Percentiles rank a stretch among this genome's conserved stretches.
These are phyloP conservation scores for Neogale vison DNA, from an alignment of 2,113 vertebrate genomes.

Conservation along the genomic window DNA sequence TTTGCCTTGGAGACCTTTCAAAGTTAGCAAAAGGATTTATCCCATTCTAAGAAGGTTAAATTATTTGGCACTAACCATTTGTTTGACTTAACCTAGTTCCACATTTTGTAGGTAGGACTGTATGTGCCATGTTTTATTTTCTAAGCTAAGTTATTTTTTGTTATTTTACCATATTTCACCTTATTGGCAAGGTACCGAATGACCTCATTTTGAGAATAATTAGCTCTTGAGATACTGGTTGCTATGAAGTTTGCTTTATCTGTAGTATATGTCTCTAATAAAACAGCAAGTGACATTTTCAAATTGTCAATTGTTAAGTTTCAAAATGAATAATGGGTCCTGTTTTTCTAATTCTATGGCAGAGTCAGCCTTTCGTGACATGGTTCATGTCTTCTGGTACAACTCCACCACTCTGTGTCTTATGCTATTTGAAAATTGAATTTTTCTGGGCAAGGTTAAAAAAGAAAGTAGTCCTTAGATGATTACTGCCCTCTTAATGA, in stretches of 20 bases:
- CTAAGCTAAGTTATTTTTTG: not conserved
- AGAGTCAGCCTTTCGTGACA: not conserved
- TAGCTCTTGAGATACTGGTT: not conserved
- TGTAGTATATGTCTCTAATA: not conserved
- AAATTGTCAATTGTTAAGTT: not conserved
- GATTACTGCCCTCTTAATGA: conserved; percentile 54
- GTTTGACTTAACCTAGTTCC: not conserved
- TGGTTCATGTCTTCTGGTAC: not conserved
- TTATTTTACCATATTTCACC: not conserved
- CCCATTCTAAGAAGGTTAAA: not conserved
- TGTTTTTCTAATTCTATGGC: not conserved
- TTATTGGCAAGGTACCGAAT: not conserved
- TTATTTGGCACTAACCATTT: not conserved
- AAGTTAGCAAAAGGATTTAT: not conserved
- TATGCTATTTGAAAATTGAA: conserved; percentile 40
- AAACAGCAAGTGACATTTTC: not conserved
- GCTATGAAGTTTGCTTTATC: not conserved
- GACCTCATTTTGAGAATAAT: not conserved
- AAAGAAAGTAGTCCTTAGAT: conserved; percentile 60
- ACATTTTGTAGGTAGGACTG: not conserved
- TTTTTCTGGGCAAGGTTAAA: conserved; percentile 59
- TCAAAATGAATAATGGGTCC: not conserved
- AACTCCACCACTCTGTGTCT: not conserved
- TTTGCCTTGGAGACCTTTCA: not conserved
- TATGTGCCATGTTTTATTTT: not conserved